A percentile compares a stretch with the other conserved stretches of the same genome.
phyloP scores from a whole-genome alignment of 2,113 vertebrate genomes.

The Callorhinus ursinus region DNA sequence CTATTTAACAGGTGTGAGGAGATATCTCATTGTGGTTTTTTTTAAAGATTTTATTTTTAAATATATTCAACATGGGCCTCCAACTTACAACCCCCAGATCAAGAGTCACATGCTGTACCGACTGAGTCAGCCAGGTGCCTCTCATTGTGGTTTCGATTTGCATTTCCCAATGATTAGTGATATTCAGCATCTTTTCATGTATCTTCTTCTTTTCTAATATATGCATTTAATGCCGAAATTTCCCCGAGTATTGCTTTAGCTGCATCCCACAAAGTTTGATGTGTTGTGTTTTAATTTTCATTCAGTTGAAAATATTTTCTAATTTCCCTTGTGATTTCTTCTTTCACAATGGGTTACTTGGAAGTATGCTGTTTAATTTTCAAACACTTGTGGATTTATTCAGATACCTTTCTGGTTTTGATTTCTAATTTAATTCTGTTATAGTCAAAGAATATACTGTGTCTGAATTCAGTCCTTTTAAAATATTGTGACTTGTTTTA shows the following conservation, averaged over 20 bases:
- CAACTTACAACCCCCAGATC: neutral
- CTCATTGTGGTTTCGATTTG: neutral
- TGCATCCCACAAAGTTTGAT: neutral
- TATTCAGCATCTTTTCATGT: neutral
- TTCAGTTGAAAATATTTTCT: too few species aligned
- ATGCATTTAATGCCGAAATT: neutral
- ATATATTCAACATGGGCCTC: neutral
- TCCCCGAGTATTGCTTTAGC: neutral
- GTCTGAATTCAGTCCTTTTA: neutral
- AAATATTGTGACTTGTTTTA: neutral
- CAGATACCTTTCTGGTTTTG: neutral
- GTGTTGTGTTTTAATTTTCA: neutral
- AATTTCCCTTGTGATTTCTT: too few species aligned
- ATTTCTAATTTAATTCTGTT: neutral
- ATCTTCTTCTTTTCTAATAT: neutral
- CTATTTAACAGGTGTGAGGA: neutral
- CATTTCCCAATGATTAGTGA: neutral
- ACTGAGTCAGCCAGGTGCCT: neutral
- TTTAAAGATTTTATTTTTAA: neutral
- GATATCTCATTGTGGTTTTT: neutral
- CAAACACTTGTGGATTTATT: neutral
- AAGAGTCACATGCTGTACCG: neutral
- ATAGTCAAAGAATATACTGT: neutral
- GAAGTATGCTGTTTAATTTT: neutral
- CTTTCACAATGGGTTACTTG: neutral